Evolutionary conservation across 2,113 vertebrate species (phyloP), one percentile per base, ranked within the genome.

Genomic region (Ailuropoda melanoleuca): DNA sequence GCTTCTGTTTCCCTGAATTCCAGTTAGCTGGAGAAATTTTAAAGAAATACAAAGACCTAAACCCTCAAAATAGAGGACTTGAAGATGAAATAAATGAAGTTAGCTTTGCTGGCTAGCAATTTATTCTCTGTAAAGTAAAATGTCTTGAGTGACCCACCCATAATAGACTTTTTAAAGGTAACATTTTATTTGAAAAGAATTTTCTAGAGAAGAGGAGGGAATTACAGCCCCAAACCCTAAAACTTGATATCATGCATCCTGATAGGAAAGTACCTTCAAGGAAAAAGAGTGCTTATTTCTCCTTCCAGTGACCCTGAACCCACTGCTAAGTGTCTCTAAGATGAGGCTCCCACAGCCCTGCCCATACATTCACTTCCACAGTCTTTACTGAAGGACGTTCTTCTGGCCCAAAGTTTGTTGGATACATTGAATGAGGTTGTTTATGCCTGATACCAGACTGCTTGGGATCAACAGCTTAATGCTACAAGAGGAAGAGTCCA

Each of bases 171-270:
- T 94, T 74, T 70, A 43, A 78, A 58, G 87, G 26, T 34, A 88
- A 97, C 97, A 91, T 80, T 83, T 82, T 86, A 93, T 80, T 75
- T 85, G 29, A 96, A 97, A 84, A 96, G 90, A 81, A 90, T 15
- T 81, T 93, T 55, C 86, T 95, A 91, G 93, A 97, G 6, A 60
- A 95, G 37, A 98, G 21, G 8, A 92, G 13, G 68, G n/a, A 60
- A 43, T 18, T 72, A 7, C 10, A 68, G 55, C 24, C 43, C 14
- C 60, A 80, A 93, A 50, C 11, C 10, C 53, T 85, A 24, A 92
- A 24, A 58, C 24, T 46, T 64, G 8, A 9, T 46, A 87, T 17
- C 34, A 46, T 12, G 6, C 7, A 53, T 43, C 37, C 43, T 82
- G 11, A 89, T 12, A 80, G 18, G 21, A 0, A 77, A 88, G 39